Base-by-base conservation (phyloP, 2,113 vertebrate species). In the Trichomycterus rosablanca region DNA sequence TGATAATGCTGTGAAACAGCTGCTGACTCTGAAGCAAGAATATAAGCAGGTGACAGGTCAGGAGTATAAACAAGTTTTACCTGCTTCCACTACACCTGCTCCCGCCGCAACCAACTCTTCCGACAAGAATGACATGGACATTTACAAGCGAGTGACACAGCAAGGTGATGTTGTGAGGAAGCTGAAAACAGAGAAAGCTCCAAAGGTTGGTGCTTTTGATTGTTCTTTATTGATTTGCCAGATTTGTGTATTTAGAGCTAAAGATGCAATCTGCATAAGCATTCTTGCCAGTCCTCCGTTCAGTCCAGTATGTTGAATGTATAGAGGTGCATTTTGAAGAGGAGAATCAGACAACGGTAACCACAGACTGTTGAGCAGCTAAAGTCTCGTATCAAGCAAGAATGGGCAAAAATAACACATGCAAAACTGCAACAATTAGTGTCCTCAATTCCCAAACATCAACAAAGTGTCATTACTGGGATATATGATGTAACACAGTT, bases 91-190 rank as follows among this genome's bases (percentile, higher is more conserved):
- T 40, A 81, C 79, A 37, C 60, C 80, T 15, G 34, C 65, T 46
- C 28, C 42, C 9, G 16, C 55, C 35, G 26, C 74, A 1, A 43
- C 69, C 0, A 43, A 23, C 23, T 18, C 57, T 15, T 24, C 49
- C 19, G 39, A 65, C 54, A 5, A 73, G 35, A 49, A 59, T 84
- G 6, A 50, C 3, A 14, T 37, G 37, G 52, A 65, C 9, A 37
- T 67, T 32, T 89, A 87, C 49, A 80, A 89, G 51, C 73, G 78
- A 30, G 86, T 92, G 1, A 67, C 82, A 40, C 72, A 86, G 30
- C 91, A 93, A 69, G 92, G 92, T 18, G 91, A 93, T 9, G 28
- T 83, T 11, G 89, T 92, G 48, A 85, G 90, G 68, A 91, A 89
- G 76, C 80, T 94, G 64, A 94, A 91, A 80, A 77, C 82, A 59